These are phyloP conservation scores for Epirrhoe tristata DNA, from an alignment of 2,888 invertebrate genomes.

Conservation along the genomic window DNA sequence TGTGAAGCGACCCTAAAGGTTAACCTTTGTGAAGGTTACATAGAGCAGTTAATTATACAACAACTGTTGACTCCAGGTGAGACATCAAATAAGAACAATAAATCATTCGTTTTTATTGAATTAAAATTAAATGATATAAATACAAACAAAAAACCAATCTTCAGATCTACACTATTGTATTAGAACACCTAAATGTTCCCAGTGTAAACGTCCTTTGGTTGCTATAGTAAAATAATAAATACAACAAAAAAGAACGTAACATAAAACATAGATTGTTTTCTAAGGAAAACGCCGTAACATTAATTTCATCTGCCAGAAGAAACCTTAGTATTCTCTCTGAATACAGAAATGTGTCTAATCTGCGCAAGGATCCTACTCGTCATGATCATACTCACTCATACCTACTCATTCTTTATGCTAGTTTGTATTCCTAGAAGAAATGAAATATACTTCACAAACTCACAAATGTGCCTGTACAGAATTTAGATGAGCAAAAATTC, in stretches of 20 bases:
- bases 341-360: slow-evolving; percentile 16
- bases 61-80: too few species aligned
- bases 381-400: too few species aligned
- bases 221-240: background rate
- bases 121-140: too few species aligned
- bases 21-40: too few species aligned
- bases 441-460: background rate
- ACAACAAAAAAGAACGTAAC: background rate
- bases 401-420: slow-evolving; percentile 8
- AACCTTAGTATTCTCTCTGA: slow-evolving; percentile 15
- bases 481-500: background rate
- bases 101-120: too few species aligned
- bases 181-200: background rate
- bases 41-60: too few species aligned
- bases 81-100: too few species aligned
- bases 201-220: too few species aligned
- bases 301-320: slow-evolving; percentile 2
- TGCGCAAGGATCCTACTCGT: slow-evolving; percentile 10
- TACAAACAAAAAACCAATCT: too few species aligned
- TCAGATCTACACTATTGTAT: too few species aligned
- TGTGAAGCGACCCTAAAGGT: too few species aligned
- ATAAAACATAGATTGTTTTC: background rate
- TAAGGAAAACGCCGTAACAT: slow-evolving; percentile 12
- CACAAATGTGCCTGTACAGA: background rate
- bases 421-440: slow-evolving; percentile 9